A percentile compares a stretch with the other conserved stretches of the same genome.
These are phyloP conservation scores for Drosophila kurseongensis DNA, from an alignment of 1,140 invertebrate species.

Conservation along the genomic window DNA sequence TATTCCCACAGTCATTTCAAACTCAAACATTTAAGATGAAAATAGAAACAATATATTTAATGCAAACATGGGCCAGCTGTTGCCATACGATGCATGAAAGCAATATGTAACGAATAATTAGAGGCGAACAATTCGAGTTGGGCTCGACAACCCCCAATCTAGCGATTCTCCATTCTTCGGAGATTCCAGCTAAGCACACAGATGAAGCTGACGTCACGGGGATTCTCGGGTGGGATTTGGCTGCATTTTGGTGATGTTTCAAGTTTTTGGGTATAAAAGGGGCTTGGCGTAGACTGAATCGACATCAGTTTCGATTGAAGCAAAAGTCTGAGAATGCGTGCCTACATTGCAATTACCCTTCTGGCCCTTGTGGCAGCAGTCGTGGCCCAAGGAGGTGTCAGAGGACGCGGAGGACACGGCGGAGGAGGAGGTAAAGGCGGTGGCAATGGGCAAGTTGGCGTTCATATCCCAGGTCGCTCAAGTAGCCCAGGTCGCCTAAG, in stretches of 20 bases:
- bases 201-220: conserved; percentile 15
- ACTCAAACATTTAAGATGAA: background rate
- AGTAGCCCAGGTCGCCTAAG: too few relatives aligned
- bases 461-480: too few relatives aligned
- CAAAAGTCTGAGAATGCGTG: conserved; percentile 39
- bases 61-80: conserved; percentile 29
- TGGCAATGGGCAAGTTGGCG: too few relatives aligned
- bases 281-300: background rate
- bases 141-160: background rate
- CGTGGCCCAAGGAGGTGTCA: too few relatives aligned
- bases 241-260: too few relatives aligned
- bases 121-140: background rate
- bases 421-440: too few relatives aligned
- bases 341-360: conserved; percentile 35
- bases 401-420: too few relatives aligned
- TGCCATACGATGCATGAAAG: background rate
- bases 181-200: conserved; percentile 53
- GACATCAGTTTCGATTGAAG: conserved; percentile 30
- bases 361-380: conserved; percentile 47
- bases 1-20: background rate
- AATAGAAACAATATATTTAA: conserved; percentile 18
- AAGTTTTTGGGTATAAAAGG: conserved; percentile 49
- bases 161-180: conserved; percentile 5
- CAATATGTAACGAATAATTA: conserved; percentile 8
- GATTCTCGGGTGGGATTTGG: too few relatives aligned